These are phyloP conservation scores for Callipepla squamata DNA, from an alignment of 2,113 vertebrate genomes.

Conservation along the genomic window DNA sequence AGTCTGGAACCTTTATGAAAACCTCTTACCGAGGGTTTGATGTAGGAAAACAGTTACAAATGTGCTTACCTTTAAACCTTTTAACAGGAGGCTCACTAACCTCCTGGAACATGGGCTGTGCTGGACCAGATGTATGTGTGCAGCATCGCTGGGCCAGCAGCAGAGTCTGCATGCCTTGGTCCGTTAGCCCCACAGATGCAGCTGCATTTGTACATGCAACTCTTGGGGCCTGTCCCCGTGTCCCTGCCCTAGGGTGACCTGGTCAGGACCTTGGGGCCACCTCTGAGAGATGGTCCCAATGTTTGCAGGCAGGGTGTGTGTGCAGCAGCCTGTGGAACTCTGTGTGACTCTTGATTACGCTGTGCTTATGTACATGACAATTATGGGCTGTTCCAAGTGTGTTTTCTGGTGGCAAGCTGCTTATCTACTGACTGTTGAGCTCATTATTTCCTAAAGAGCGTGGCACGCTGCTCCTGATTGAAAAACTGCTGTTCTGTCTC, in stretches of 20 bases:
- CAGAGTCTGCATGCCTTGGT: background rate
- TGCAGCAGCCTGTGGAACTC: background rate
- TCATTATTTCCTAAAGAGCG: constrained; percentile 58
- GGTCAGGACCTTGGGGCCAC: rapidly evolving
- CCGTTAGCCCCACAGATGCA: rapidly evolving
- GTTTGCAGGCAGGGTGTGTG: background rate
- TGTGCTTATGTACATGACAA: background rate
- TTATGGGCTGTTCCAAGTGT: background rate
- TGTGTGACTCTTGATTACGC: background rate
- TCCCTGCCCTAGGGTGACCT: background rate
- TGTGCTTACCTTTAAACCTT: constrained; percentile 35
- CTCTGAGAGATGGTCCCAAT: background rate
- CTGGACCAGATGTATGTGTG: background rate
- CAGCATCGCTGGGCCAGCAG: rapidly evolving
- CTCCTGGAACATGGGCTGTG: background rate
- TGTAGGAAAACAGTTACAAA: background rate
- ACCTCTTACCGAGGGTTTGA: constrained; percentile 13
- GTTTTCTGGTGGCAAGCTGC: constrained; percentile 50
- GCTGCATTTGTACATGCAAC: background rate
- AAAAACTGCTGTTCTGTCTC: constrained; percentile 56
- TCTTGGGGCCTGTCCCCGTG: background rate
- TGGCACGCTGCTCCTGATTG: constrained; percentile 26
- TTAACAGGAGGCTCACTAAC: constrained; percentile 35
- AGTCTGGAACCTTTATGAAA: constrained; percentile 11
- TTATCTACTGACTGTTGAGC: constrained; percentile 50